Evolutionary conservation across 1,140 invertebrate species (phyloP), one percentile per base, ranked within the genome.

Genomic region (Manduca sexta): DNA sequence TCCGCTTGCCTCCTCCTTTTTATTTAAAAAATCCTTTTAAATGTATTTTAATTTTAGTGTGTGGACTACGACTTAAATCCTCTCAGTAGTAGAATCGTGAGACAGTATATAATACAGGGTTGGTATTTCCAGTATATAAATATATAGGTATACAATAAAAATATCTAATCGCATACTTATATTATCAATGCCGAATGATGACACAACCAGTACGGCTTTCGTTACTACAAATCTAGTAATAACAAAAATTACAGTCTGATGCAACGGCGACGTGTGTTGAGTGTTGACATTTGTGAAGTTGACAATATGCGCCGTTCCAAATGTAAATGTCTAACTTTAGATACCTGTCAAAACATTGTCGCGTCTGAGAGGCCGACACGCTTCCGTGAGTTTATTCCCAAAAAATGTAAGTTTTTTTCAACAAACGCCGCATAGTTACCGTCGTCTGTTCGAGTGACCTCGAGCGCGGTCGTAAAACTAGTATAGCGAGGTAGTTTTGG

Each of bases 401-500:
- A 40, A 40, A 40, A 40, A 18, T 40, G n/a, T 40, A 12, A 44
- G 37, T 31, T 42, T 45, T 45, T 45, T 45, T 51, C 30, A 14
- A 29, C 11, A 54, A 52, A 47, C 39, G 17, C 37, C 43, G 49
- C 56, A 42, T 52, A 60, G 65, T 57, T 54, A 60, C 60, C 33
- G 52, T 45, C 51, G 62, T 55, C 47, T 46, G 51, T 56, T 41
- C 52, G 55, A 44, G 54, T 60, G 65, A 63, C 71, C 74, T 71
- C 64, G 69, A 61, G 49, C 33, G 45, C 58, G 59, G 51, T 65
- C 62, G 64, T 77, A 73, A 74, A 74, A 72, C 69, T 69, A 61
- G 56, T 52, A 52, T 46, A 45, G 46, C 41, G 43, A 56, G 60
- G 64, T 62, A 64, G 66, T 64, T 63, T 61, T 41, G 52, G 59